Evolutionary conservation across 2,113 vertebrate genomes (phyloP).

Genomic region (Lagopus muta): DNA sequence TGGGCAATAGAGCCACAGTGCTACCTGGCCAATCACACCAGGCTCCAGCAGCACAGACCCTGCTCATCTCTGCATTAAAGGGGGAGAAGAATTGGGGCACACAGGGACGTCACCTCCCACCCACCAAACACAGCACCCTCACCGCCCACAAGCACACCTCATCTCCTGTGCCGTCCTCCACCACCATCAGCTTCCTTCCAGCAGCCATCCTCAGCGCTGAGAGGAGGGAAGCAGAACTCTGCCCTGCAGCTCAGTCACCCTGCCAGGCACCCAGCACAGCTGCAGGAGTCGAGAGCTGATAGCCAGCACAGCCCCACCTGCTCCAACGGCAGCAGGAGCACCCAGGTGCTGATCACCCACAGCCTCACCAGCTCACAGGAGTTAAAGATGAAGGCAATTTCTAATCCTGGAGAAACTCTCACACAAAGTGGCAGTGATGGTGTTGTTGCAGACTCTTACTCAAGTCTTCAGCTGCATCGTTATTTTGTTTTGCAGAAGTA

Average conservation of each 20-base stretch:
- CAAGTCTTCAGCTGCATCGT: slow-evolving; percentile 31
- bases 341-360: background rate
- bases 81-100: background rate
- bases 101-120: background rate
- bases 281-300: background rate
- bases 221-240: background rate
- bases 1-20: accelerated
- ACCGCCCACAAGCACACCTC: background rate
- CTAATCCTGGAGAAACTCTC: background rate
- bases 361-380: background rate
- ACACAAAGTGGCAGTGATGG: slow-evolving; percentile 33
- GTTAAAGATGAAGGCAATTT: background rate
- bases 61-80: background rate
- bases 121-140: background rate
- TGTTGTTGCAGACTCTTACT: slow-evolving; percentile 10
- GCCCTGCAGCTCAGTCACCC: background rate
- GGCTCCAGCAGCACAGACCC: background rate
- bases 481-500: slow-evolving; percentile 13
- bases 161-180: background rate
- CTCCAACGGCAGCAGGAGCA: background rate
- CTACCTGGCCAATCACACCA: background rate
- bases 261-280: background rate
- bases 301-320: background rate
- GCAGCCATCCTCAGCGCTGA: accelerated
- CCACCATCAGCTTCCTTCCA: background rate